These are phyloP conservation scores for Origma solitaria DNA, from an alignment of 2,113 vertebrate species.

Conservation along the genomic window DNA sequence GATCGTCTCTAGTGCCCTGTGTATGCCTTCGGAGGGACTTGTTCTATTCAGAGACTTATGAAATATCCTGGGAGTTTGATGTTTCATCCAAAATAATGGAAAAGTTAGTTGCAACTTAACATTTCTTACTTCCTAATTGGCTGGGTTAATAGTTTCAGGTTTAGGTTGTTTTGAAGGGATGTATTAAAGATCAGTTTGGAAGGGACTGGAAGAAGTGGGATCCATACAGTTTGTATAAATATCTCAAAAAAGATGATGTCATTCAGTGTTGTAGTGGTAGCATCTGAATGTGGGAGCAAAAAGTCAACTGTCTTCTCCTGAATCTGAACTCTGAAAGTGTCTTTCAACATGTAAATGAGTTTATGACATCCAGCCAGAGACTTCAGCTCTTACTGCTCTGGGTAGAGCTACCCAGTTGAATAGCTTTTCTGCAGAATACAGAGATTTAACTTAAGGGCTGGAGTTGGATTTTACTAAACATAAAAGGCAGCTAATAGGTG, in stretches of 20 bases:
- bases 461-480: not conserved
- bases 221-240: not conserved
- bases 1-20: not conserved
- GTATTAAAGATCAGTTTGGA: not conserved
- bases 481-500: not conserved
- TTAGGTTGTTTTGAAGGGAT: not conserved
- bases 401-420: not conserved
- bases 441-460: not conserved
- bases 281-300: not conserved
- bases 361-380: not conserved
- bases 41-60: not conserved
- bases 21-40: not conserved
- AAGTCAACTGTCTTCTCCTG: not conserved
- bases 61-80: not conserved
- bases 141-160: not conserved
- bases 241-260: not conserved
- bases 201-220: not conserved
- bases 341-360: not conserved
- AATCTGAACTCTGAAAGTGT: not conserved
- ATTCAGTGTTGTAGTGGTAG: not conserved
- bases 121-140: fast-evolving
- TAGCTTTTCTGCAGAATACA: not conserved
- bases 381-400: not conserved
- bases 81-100: not conserved
- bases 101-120: not conserved